Percentiles rank a stretch among this genome's conserved stretches.
Conservation (phyloP, 2,113 vertebrate species). For the Pluvianellus socialis region DNA sequence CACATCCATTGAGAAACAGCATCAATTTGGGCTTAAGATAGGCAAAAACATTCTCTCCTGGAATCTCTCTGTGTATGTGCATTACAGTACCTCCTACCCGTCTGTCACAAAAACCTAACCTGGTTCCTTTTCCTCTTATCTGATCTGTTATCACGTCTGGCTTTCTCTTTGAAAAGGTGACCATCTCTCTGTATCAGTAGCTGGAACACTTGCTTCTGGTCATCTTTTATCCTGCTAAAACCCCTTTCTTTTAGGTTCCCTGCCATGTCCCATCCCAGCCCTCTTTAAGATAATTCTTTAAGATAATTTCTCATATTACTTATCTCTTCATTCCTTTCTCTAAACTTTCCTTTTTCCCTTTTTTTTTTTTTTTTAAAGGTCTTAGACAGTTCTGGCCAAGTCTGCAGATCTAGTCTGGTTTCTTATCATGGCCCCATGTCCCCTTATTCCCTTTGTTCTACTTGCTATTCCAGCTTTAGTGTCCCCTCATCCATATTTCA, state of each 20-base stretch:
- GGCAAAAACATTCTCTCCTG: background rate
- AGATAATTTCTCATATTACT: background rate
- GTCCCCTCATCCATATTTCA: constrained; percentile 62
- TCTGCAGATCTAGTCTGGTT: background rate
- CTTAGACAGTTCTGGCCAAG: background rate
- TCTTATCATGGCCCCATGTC: background rate
- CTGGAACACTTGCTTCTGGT: background rate
- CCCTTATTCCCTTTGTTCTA: constrained; percentile 53
- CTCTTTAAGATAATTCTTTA: background rate
- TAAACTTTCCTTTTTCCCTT: background rate
- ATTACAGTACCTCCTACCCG: background rate
- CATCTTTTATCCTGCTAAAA: background rate
- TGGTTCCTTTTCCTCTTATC: background rate
- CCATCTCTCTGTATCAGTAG: background rate
- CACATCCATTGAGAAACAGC: background rate
- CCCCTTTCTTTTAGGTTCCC: background rate
- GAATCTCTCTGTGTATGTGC: background rate
- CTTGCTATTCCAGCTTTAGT: constrained; percentile 51
- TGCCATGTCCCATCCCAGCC: background rate
- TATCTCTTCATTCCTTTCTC: background rate
- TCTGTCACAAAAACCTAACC: background rate
- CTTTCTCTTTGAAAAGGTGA: background rate
- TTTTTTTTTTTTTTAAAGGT: background rate
- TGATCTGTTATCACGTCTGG: background rate
- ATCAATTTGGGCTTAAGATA: background rate